Conservation (phyloP, 2,888 invertebrate genomes). For the Metallyticus violacea region DNA sequence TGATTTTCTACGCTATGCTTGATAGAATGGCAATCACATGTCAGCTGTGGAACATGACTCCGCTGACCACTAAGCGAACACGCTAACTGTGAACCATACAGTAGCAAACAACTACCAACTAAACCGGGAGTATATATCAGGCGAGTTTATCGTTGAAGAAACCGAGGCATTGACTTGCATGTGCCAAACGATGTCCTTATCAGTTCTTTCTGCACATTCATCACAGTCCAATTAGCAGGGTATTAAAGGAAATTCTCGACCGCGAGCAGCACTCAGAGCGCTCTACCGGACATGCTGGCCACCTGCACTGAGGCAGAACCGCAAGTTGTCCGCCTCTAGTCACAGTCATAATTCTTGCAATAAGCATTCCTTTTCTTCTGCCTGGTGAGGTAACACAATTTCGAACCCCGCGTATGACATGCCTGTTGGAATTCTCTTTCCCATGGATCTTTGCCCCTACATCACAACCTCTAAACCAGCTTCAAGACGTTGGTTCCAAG, state of each 20-base stretch:
- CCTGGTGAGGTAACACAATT: not conserved
- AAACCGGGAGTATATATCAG: not conserved
- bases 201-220: not conserved
- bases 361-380: not conserved
- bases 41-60: too few relatives aligned
- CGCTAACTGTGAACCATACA: not conserved
- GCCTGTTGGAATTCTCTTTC: not conserved
- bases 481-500: not conserved
- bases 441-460: not conserved
- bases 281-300: not conserved
- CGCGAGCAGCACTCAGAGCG: not conserved
- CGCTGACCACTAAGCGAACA: too few relatives aligned
- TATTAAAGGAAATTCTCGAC: not conserved
- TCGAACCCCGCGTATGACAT: not conserved
- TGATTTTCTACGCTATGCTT: too few relatives aligned
- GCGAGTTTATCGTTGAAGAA: not conserved
- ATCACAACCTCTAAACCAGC: not conserved
- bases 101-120: not conserved
- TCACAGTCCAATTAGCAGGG: not conserved
- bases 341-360: not conserved
- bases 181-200: not conserved
- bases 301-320: not conserved
- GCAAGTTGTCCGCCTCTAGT: too few relatives aligned
- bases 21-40: too few relatives aligned
- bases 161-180: too few relatives aligned